Conservation (phyloP, 2,113 vertebrate genomes). For the Scolopax mira region DNA sequence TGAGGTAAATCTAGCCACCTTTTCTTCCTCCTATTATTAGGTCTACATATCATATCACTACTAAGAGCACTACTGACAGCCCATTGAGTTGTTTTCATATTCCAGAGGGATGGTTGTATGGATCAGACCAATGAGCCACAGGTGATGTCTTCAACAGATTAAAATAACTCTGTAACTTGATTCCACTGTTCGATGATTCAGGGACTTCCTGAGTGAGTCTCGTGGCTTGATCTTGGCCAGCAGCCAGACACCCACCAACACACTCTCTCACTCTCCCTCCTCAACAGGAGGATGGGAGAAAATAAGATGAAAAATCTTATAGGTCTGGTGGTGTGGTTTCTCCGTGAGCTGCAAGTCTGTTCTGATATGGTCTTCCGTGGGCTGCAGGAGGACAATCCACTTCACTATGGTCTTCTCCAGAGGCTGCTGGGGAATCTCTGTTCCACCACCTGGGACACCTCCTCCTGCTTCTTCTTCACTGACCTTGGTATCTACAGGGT, state of each 20-base stretch:
- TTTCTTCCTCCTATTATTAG: not conserved
- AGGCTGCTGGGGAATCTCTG: not conserved
- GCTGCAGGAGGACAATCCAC: not conserved
- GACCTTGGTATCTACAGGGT: accelerated
- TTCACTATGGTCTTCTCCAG: not conserved
- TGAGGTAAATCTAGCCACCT: not conserved
- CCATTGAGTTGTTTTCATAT: not conserved
- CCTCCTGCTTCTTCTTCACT: not conserved
- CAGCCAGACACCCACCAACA: not conserved
- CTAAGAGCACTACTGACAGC: not conserved
- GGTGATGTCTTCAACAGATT: not conserved
- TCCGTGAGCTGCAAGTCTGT: not conserved
- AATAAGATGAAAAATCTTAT: not conserved
- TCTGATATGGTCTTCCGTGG: not conserved
- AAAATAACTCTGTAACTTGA: not conserved
- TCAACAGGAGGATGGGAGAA: not conserved
- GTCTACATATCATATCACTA: not conserved
- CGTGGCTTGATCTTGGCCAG: not conserved
- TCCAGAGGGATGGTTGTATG: not conserved
- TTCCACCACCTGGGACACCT: accelerated
- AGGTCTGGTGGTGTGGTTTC: not conserved
- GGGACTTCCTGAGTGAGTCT: not conserved
- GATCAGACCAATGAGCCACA: not conserved
- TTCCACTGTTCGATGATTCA: not conserved
- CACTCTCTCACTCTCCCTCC: not conserved